Evolutionary conservation across 2,888 invertebrate genomes (phyloP).

Genomic region (Chrysolina haemoptera): DNA sequence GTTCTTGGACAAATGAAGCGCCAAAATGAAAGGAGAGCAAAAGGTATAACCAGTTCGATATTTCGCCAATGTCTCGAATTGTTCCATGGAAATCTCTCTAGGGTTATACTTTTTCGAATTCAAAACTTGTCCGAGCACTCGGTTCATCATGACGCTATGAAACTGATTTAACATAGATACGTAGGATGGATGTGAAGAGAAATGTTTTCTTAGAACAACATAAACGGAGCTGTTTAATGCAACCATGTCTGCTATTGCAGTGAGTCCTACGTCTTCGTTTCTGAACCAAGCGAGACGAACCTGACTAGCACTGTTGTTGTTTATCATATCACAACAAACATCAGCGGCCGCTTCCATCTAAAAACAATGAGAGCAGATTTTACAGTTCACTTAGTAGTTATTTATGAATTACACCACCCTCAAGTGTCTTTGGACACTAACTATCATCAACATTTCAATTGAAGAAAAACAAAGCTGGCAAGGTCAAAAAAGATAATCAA

Average conservation of each 20-base stretch:
- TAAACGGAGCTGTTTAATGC: constrained; percentile 4
- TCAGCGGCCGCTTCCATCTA: constrained; percentile 17
- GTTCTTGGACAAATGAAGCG: constrained; percentile 86
- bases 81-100: constrained; percentile 76
- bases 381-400: too few relatives aligned
- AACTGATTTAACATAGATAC: constrained; percentile 84
- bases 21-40: constrained; percentile 89
- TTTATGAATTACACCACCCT: too few relatives aligned
- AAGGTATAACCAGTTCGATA: constrained; percentile 96
- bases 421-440: too few relatives aligned
- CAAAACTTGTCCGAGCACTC: constrained; percentile 84
- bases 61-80: constrained; percentile 88
- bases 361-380: background rate
- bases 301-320: constrained; percentile 20
- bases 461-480: too few relatives aligned
- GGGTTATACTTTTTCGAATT: constrained; percentile 82
- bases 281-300: constrained; percentile 22
- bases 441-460: too few relatives aligned
- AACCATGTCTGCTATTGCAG: constrained; percentile 22
- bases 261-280: background rate
- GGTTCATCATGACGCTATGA: constrained; percentile 82
- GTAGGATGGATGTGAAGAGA: constrained; percentile 83
- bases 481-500: too few relatives aligned
- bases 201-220: constrained; percentile 68
- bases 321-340: constrained; percentile 28